Conservation (phyloP, 1,140 invertebrate species). For the Limonius californicus region DNA sequence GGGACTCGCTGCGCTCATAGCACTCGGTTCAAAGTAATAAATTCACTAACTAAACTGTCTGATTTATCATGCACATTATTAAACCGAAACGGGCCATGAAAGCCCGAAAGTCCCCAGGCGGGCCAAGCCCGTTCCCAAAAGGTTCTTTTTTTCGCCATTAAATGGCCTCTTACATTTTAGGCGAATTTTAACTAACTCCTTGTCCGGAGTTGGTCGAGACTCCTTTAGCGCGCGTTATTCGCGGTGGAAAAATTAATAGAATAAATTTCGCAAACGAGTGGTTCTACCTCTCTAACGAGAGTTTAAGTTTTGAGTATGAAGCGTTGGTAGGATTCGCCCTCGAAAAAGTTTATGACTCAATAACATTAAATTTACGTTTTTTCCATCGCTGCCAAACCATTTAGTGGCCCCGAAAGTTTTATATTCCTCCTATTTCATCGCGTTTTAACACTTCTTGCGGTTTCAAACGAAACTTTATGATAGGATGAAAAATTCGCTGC, state of each 20-base stretch:
- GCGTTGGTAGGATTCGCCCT: no score
- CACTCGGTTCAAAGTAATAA: not conserved
- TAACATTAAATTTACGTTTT: not conserved
- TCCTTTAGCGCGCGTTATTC: no score
- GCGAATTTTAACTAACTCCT: not conserved
- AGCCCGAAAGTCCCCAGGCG: not conserved
- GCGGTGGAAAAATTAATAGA: no score
- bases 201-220: not conserved
- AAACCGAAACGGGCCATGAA: not conserved
- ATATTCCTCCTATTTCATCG: not conserved
- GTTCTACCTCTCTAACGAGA: no score
- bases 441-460: not conserved
- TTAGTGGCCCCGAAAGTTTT: not conserved
- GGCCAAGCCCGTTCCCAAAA: not conserved
- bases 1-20: no score
- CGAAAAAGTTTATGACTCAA: not conserved
- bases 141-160: not conserved
- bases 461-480: not conserved
- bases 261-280: no score
- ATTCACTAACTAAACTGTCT: not conserved
- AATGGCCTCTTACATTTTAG: not conserved
- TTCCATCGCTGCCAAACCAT: not conserved
- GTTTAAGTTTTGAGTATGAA: no score
- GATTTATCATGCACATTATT: constrained; percentile 1
- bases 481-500: no score